Base-by-base conservation (phyloP, 1,140 invertebrate species). In the Cydia strobilella region DNA sequence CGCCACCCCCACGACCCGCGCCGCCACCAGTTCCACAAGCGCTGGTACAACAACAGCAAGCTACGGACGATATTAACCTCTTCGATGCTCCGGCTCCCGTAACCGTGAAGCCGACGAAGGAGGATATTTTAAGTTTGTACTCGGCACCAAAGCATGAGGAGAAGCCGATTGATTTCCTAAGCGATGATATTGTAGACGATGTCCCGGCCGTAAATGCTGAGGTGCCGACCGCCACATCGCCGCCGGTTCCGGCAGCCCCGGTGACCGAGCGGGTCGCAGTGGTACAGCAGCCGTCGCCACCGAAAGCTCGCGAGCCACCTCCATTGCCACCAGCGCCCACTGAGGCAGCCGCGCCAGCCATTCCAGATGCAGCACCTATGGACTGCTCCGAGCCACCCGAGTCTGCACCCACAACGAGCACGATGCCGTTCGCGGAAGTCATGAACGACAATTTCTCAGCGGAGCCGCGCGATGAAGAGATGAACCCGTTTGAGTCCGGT, bases 121-220 rank as follows among this genome's bases (percentile, higher is more conserved):
- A 95, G 83, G 95, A 94, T 75, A 96, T 96, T 54, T 84, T 96
- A 25, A 96, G 95, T 86, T 87, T 96, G n/a, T 95, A 95, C 76
- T 94, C 95, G 20, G 90, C 93, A 75, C 94, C 94, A 12, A 93
- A 93, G 78, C 92, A 92, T 78, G 89, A 91, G 82, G 90, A 87
- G 74, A 92, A 93, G 74, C 90, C 86, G 71, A 91, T 93, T 10
- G 94, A 94, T 83, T 92, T 94, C 71, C 80, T 94, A 13, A 94
- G 94, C 45, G 94, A 94, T 75, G 94, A 94, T 80, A 88, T 94
- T 74, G 80, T 90, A 7, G 88, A 90, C 75, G 84, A 90, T 59
- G 81, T 92, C 15, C 78, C 89, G 1, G 74, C 83, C 18, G 39
- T 66, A 12, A 66, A 6, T n/a, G 15, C 35, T 12, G 80, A 86